Percentiles rank a stretch among this genome's conserved stretches.
Evolutionary conservation across 2,797 vertebrate species (phyloP).

Genomic region (Lagocephalus sceleratus): DNA sequence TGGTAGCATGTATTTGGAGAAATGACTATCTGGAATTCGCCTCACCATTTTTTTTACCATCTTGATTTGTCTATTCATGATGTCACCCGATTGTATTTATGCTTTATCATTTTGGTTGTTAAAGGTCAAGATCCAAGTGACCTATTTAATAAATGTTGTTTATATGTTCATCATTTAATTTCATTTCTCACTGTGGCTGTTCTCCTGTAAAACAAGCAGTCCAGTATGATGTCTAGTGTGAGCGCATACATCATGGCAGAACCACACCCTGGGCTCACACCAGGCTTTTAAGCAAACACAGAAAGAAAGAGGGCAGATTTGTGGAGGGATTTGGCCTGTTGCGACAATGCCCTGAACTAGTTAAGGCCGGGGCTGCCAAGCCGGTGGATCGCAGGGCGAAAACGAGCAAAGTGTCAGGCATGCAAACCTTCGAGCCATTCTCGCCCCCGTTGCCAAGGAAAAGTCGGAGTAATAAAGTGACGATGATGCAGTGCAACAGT

Average conservation of each 20-base stretch:
- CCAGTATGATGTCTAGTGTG: conserved; percentile 29
- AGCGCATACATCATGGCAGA: conserved; percentile 34
- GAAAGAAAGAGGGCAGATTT: conserved; percentile 36
- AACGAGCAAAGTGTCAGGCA: conserved; percentile 22
- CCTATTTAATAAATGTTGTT: no score
- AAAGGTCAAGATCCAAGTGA: background rate
- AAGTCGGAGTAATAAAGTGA: conserved; percentile 31
- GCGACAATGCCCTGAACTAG: conserved; percentile 38
- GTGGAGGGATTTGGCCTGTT: conserved; percentile 44
- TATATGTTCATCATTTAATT: no score
- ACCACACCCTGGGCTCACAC: conserved; percentile 61
- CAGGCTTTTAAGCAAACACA: conserved; percentile 41
- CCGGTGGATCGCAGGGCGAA: conserved; percentile 14
- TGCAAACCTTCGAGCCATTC: background rate
- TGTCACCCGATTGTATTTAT: no score
- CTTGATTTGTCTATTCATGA: no score
- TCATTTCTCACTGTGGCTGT: conserved; percentile 22
- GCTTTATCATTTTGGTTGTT: background rate
- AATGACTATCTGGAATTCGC: no score
- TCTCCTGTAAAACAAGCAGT: conserved; percentile 27
- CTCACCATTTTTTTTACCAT: no score
- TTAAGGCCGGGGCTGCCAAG: conserved; percentile 13
- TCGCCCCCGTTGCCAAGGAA: background rate
- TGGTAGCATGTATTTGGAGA: no score
- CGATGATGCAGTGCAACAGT: conserved; percentile 24